A percentile compares a stretch with the other conserved stretches of the same genome.
phyloP scores from a whole-genome alignment of 2,888 invertebrate species.

The Clivina fossor region DNA sequence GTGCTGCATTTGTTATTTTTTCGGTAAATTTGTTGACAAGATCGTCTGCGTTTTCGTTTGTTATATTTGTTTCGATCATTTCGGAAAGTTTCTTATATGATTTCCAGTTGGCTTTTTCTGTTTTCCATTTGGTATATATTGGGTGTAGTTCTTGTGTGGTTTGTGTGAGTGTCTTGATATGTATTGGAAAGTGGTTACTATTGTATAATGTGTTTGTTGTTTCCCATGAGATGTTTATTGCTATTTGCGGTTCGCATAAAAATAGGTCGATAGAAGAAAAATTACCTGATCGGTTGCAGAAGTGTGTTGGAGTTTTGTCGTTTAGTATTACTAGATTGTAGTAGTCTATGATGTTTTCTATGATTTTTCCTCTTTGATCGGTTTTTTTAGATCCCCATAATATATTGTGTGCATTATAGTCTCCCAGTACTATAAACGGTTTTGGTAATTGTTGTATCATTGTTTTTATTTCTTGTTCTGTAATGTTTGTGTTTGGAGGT shows the following conservation, averaged over 20 bases:
- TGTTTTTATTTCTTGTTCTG: constrained; percentile 13
- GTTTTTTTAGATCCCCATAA: constrained; percentile 28
- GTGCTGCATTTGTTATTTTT: no score
- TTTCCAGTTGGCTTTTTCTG: constrained; percentile 1
- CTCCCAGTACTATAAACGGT: constrained; percentile 36
- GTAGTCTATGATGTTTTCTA: constrained; percentile 33
- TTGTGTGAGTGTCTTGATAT: not conserved
- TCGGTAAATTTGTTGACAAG: no score
- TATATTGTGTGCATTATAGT: constrained; percentile 36
- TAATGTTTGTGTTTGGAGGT: constrained; percentile 9
- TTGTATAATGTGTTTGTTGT: not conserved
- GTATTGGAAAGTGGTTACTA: not conserved
- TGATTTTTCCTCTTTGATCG: constrained; percentile 32
- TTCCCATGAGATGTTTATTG: not conserved
- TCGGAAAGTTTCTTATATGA: not conserved
- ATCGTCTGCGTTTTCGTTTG: no score
- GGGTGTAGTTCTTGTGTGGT: not conserved
- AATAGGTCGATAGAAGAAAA: not conserved
- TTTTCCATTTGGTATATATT: not conserved
- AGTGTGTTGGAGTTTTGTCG: not conserved
- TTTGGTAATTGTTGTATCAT: constrained; percentile 36
- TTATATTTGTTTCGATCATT: no score
- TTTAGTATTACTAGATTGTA: not conserved
- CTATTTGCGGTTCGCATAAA: constrained; percentile 1
- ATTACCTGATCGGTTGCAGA: not conserved